Evolutionary conservation across 2,888 invertebrate genomes (phyloP), one percentile per base, ranked within the genome.

Genomic region (Drosophila infuscata): DNA sequence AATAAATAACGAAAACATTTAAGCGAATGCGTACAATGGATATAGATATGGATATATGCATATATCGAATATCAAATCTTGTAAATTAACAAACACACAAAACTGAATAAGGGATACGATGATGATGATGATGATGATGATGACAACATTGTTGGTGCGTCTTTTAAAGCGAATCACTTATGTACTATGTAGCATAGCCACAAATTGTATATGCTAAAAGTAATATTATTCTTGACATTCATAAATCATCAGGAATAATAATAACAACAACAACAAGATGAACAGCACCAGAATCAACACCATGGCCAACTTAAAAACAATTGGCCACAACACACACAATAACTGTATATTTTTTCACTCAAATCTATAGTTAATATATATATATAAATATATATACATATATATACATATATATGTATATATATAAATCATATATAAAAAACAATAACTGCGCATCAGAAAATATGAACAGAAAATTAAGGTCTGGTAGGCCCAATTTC

Each of bases 331-430:
- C 57, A 29, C 62, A 56, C 46, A 76, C 64, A 79, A 79, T 74
- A 80, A 80, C 63, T 85, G 84, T 85, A 85, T 85, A 85, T 85
- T 85, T 85, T 85, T 88, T 82, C 88, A 88, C 85, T 82, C 76
- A 85, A 84, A 76, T 84, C 84, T 81, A 83, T 76, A 86, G 79
- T 66, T 81, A 81, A 82, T 87, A 83, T 70, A 79, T 70, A 76
- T 56, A 70, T 33, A 53, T 35, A 53, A 25, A 53, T 35, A 20
- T 15, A 33, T 35, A 53, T 33, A 32, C 20, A 30, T 5, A 51
- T 5, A 35, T 12, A 35, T 35, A 35, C 12, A 35, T n/a, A 76
- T 84, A 25, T 25, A 25, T 25, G 71, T 62, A 69, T 30, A 51
- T 32, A 52, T 33, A 52, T 20, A 20, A 7, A 20, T 33, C 51